Evolutionary conservation across 2,113 vertebrate species (phyloP).

Genomic region (Sakesphorus luctuosus): DNA sequence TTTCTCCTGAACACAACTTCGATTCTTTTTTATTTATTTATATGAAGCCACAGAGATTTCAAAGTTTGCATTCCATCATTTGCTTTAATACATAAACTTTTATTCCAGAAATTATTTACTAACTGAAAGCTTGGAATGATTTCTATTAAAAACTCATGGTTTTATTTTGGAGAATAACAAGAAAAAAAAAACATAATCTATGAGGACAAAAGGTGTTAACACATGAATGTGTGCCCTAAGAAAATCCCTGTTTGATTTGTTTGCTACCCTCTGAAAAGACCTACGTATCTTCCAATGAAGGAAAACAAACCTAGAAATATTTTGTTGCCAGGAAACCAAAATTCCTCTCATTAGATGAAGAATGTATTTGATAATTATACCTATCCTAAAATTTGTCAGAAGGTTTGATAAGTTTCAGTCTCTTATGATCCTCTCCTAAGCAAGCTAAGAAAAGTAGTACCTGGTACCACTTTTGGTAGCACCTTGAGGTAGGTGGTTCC

Average conservation of each 20-base stretch:
- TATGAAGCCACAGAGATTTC: not conserved
- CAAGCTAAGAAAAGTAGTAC: not conserved
- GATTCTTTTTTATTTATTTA: not conserved
- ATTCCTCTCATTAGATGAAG: not conserved
- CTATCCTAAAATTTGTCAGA: not conserved
- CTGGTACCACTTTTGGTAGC: not conserved
- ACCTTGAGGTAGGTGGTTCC: not conserved
- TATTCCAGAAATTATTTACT: not conserved
- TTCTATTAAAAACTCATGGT: not conserved
- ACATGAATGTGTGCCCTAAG: not conserved
- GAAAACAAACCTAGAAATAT: not conserved
- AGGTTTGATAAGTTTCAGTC: not conserved
- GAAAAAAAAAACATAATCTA: not conserved
- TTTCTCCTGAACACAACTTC: not conserved
- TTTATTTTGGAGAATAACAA: not conserved
- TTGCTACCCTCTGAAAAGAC: not conserved
- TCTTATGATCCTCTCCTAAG: not conserved
- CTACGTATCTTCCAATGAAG: not conserved
- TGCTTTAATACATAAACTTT: not conserved
- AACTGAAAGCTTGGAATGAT: not conserved
- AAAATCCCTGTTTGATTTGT: not conserved
- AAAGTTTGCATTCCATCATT: not conserved
- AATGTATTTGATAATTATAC: not conserved
- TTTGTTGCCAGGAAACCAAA: not conserved
- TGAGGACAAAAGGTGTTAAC: not conserved